A percentile compares a stretch with the other conserved stretches of the same genome.
phyloP scores from a whole-genome alignment of 2,888 invertebrate species.

The Lochmaea crataegi region DNA sequence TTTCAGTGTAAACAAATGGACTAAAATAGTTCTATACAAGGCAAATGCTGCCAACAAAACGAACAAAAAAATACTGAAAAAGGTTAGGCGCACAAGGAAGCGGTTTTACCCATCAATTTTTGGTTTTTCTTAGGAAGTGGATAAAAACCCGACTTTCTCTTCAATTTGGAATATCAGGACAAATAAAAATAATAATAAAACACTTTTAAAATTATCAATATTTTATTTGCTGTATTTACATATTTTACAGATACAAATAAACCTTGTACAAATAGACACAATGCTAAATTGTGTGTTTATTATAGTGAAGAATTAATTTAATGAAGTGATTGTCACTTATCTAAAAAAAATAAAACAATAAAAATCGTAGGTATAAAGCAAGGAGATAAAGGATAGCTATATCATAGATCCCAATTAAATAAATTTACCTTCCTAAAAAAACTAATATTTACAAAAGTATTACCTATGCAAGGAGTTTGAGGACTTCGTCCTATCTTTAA shows the following conservation, averaged over 20 bases:
- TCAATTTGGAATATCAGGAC: neutral
- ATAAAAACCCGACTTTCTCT: no score
- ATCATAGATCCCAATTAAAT: neutral
- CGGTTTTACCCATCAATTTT: no score
- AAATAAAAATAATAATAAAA: neutral
- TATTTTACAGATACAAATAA: slow-evolving; percentile 53
- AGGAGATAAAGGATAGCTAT: slow-evolving; percentile 8
- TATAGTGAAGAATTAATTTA: slow-evolving; percentile 51
- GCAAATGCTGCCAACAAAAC: no score
- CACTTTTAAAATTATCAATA: neutral
- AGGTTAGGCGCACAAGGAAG: no score
- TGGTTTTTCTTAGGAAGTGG: no score
- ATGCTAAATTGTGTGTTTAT: slow-evolving; percentile 43
- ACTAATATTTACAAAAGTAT: slow-evolving; percentile 18
- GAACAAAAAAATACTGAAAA: no score
- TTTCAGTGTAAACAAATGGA: no score
- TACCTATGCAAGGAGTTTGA: slow-evolving; percentile 6
- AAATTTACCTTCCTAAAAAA: slow-evolving; percentile 28
- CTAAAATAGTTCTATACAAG: no score
- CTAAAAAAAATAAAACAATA: slow-evolving; percentile 30
- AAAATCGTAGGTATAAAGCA: slow-evolving; percentile 12
- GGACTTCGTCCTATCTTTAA: slow-evolving; percentile 38
- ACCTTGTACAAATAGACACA: slow-evolving; percentile 54
- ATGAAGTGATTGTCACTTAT: slow-evolving; percentile 55
- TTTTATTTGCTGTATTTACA: slow-evolving; percentile 44